Base-by-base conservation (phyloP, 2,113 vertebrate genomes). In the Oreamnos americanus region DNA sequence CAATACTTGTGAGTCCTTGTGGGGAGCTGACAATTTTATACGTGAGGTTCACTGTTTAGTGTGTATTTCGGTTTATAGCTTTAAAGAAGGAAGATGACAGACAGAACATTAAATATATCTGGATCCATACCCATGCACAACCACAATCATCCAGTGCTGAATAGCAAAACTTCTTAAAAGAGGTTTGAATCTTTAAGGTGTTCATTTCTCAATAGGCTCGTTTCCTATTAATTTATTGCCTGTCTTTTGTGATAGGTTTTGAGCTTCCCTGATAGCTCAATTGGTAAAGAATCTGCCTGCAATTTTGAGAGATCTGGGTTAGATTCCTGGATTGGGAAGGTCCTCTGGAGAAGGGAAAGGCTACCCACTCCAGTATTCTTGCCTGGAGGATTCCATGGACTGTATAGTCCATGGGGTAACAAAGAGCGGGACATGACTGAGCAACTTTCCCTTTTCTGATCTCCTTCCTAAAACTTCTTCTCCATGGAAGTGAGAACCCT, bases 61-160 rank as follows among this genome's bases (percentile, higher is more conserved):
- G 6, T 67, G 1, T 43, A 8, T 33, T 94, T 86, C 2, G 0
- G 6, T 6, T 39, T 47, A 36, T 2, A 43, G 10, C 64, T 33
- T 58, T 13, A 14, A 58, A 74, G 55, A 74, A 89, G 13, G 8
- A 53, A 78, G 74, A n/a, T 92, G 12, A 89, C 30, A 82, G 23
- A 74, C 30, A 87, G 23, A 81, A 16, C 23, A 58, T 36, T 33
- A 71, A 79, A 9, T 8, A n/a, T 43, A 33, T n/a, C 21, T 67
- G 25, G n/a, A 2, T 45, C 33, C 6, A 57, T 10, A 36, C 39
- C 53, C 39, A 28, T 0, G 9, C 9, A 10, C 2, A 81, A 5
- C 17, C 33, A 74, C 21, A 57, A 4, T 58, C 15, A 51, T 15
- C 76, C 51, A 2, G 17, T 33, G 11, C 7, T 26, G 0, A 71